Evolutionary conservation across 2,113 vertebrate genomes (phyloP).

Genomic region (Enhydra lutris): DNA sequence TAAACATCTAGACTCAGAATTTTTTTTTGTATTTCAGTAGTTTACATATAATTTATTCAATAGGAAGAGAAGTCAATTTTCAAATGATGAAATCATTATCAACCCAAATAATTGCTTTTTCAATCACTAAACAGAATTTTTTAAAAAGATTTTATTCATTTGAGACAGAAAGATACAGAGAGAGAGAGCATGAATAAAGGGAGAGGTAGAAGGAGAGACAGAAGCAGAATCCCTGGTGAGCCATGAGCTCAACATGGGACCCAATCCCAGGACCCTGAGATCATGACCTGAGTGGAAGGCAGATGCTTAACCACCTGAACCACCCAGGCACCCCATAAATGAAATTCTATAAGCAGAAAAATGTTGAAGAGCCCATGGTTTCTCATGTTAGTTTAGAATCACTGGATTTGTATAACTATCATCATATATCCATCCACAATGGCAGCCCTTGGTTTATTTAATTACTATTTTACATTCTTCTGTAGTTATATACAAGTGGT

Average conservation of each 20-base stretch:
- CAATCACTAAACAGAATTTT: not conserved
- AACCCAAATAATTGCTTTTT: not conserved
- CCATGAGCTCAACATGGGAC: too few relatives aligned
- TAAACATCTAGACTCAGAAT: not conserved
- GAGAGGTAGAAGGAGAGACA: too few relatives aligned
- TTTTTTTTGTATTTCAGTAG: not conserved
- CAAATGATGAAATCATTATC: slow-evolving; percentile 33
- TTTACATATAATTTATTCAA: not conserved
- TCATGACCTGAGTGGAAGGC: too few relatives aligned
- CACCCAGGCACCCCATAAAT: not conserved
- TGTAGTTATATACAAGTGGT: not conserved
- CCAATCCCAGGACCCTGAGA: too few relatives aligned
- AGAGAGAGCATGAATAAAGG: too few relatives aligned
- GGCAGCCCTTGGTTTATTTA: not conserved
- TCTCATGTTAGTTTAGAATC: not conserved
- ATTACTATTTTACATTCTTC: not conserved
- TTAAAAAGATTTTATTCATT: too few relatives aligned
- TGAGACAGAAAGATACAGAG: too few relatives aligned
- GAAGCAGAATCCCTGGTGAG: too few relatives aligned
- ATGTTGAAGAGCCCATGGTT: not conserved
- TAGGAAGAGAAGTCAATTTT: not conserved
- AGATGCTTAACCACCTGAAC: too few relatives aligned
- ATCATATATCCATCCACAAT: not conserved
- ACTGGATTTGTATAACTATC: not conserved
- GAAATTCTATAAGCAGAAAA: not conserved